Evolutionary conservation across 1,140 invertebrate species (phyloP).

Genomic region (Tribolium castaneum): DNA sequence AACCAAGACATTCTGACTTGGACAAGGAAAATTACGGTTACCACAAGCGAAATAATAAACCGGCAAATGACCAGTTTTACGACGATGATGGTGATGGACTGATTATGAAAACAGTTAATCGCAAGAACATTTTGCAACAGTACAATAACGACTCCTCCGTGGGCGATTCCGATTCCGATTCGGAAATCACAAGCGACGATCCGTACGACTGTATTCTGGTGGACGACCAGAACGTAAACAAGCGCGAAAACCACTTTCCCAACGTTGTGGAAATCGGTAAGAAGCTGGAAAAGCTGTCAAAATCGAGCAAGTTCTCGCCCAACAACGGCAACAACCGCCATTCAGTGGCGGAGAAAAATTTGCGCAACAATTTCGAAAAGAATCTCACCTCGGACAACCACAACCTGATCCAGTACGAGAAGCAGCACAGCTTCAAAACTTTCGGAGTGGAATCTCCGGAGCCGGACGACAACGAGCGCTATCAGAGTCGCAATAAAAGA

Average conservation of each 20-base stretch:
- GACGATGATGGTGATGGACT: conserved; percentile 72
- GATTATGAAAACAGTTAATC: conserved; percentile 73
- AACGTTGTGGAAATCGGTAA: conserved; percentile 64
- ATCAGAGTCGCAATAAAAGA: conserved; percentile 63
- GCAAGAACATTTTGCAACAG: conserved; percentile 76
- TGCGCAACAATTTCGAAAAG: conserved; percentile 48
- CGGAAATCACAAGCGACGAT: conserved; percentile 75
- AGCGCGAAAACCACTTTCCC: conserved; percentile 57
- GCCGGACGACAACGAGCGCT: conserved; percentile 65
- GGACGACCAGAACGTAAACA: conserved; percentile 71
- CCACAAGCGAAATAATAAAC: conserved; percentile 60
- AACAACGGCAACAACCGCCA: conserved; percentile 58
- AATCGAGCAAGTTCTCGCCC: conserved; percentile 62
- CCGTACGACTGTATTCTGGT: conserved; percentile 80
- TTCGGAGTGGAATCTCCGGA: conserved; percentile 56
- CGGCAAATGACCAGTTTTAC: conserved; percentile 71
- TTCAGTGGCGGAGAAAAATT: conserved; percentile 51
- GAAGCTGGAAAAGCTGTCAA: conserved; percentile 66
- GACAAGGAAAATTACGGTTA: conserved; percentile 46
- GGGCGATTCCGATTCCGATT: conserved; percentile 66
- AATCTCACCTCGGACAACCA: conserved; percentile 45
- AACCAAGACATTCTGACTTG: conserved; percentile 53
- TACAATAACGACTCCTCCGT: conserved; percentile 70
- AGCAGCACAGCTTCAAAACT: conserved; percentile 58
- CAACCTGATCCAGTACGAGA: conserved; percentile 53